These are phyloP conservation scores for Odontocerum albicorne DNA, from an alignment of 2,888 invertebrate species.

Conservation along the genomic window DNA sequence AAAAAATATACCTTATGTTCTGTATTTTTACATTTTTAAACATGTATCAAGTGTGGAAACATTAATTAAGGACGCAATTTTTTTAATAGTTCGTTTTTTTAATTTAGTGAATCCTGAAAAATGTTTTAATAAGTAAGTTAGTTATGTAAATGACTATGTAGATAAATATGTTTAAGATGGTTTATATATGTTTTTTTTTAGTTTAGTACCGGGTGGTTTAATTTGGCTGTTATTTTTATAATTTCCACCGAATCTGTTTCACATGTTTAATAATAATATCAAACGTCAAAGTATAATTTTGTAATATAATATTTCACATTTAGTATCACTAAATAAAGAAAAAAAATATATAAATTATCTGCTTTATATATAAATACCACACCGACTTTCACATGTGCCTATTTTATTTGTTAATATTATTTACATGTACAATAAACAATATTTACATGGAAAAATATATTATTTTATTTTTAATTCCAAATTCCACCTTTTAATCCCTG, in stretches of 20 bases:
- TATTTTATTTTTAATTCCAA: conserved; percentile 6
- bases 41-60: no score
- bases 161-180: no score
- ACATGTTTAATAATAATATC: neutral
- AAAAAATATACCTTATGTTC: no score
- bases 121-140: no score
- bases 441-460: conserved; percentile 28
- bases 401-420: conserved; percentile 28
- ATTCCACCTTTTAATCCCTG: no score
- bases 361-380: conserved; percentile 14
- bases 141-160: conserved; percentile 18
- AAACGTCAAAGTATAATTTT: neutral
- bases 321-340: conserved; percentile 9
- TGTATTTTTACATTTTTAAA: no score
- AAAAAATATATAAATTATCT: conserved; percentile 4
- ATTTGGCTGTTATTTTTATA: conserved; percentile 26
- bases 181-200: conserved; percentile 11
- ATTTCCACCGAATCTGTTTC: conserved; percentile 5
- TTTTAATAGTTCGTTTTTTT: no score
- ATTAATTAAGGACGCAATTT: no score
- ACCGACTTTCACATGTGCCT: conserved; percentile 36
- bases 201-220: conserved; percentile 24
- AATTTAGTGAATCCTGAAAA: no score
- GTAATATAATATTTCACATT: neutral
- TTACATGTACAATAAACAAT: conserved; percentile 24